A percentile compares a stretch with the other conserved stretches of the same genome.
These are phyloP conservation scores for Radopholus similis DNA, from an alignment of 1,140 invertebrate genomes.

Conservation along the genomic window DNA sequence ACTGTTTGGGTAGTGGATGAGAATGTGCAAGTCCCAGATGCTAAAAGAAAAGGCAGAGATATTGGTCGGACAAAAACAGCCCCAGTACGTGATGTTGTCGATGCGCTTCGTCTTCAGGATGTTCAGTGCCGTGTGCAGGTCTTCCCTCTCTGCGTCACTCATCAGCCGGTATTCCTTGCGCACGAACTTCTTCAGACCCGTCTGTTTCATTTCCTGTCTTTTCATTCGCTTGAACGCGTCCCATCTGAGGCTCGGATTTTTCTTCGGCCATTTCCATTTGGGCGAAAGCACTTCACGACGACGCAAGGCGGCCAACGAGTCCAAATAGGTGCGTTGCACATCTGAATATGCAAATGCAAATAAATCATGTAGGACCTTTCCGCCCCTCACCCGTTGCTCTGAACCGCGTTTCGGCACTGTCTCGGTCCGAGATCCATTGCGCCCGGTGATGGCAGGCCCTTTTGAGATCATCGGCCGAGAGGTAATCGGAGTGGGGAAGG, in stretches of 20 bases:
- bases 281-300: not conserved
- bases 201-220: conserved; percentile 8
- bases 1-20: conserved; percentile 58
- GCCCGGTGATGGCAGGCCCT: not conserved
- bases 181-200: conserved; percentile 38
- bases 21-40: too few relatives aligned
- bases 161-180: conserved; percentile 58
- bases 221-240: conserved; percentile 8
- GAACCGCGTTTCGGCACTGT: not conserved
- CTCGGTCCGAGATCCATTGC: conserved; percentile 5
- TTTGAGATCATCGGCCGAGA: conserved; percentile 18
- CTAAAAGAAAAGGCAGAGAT: not conserved
- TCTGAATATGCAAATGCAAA: too few relatives aligned
- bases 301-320: not conserved
- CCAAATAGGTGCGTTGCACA: not conserved
- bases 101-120: conserved; percentile 47
- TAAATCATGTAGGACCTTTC: not conserved
- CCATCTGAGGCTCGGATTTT: not conserved
- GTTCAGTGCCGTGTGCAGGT: conserved; percentile 53
- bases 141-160: conserved; percentile 42
- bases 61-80: conserved; percentile 35
- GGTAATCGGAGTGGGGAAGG: conserved; percentile 24
- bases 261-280: not conserved
- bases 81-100: conserved; percentile 57
- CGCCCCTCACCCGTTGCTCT: not conserved